A percentile compares a stretch with the other conserved stretches of the same genome.
phyloP scores from a whole-genome alignment of 2,113 vertebrate species.

The Holacanthus passer region DNA sequence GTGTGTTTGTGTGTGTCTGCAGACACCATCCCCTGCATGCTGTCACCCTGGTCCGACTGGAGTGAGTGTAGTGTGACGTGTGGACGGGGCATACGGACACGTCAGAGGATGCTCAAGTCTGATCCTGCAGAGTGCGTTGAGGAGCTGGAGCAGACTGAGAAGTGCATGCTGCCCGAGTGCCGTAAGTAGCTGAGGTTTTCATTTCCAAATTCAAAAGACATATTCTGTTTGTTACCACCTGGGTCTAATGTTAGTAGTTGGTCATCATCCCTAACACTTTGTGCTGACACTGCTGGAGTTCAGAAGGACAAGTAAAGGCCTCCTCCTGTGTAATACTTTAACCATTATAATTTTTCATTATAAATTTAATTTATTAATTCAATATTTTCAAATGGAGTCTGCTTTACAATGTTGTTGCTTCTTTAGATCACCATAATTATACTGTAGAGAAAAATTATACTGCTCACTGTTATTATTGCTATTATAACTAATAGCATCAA shows the following conservation, averaged over 20 bases:
- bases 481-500: background rate
- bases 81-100: conserved; percentile 89
- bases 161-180: conserved; percentile 97
- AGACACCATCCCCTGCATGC: conserved; percentile 93
- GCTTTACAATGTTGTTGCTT: background rate
- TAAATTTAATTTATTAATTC: no score
- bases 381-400: background rate
- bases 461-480: no score
- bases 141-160: conserved; percentile 93
- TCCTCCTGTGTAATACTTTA: no score
- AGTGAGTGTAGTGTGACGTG: conserved; percentile 94
- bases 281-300: background rate
- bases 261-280: no score
- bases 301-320: background rate
- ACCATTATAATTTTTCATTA: background rate
- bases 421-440: background rate
- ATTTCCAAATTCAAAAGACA: no score
- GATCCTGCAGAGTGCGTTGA: conserved; percentile 92
- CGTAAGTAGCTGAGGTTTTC: conserved; percentile 83
- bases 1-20: conserved; percentile 8
- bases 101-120: conserved; percentile 95
- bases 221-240: background rate
- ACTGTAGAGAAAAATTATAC: background rate
- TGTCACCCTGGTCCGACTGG: conserved; percentile 97
- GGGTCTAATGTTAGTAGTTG: background rate